Evolutionary conservation across 2,888 invertebrate genomes (phyloP).

Genomic region (Theretra japonica): DNA sequence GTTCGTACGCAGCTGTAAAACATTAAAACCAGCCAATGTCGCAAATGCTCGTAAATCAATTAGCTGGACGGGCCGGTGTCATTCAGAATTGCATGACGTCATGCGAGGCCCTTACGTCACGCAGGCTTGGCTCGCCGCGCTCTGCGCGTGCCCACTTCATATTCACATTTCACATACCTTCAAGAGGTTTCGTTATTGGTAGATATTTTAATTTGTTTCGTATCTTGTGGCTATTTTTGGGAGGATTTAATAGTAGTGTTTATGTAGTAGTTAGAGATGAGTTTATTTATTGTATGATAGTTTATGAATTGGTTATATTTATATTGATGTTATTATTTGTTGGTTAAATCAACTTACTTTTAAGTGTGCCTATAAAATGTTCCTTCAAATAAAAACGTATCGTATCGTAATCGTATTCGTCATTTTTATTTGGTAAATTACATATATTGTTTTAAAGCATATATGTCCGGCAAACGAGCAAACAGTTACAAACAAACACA

Average conservation of each 20-base stretch:
- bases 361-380: too few species aligned
- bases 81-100: constrained; percentile 28
- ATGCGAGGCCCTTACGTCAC: constrained; percentile 21
- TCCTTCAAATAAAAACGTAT: too few species aligned
- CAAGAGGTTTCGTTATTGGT: not conserved
- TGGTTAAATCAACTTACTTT: not conserved
- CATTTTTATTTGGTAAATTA: too few species aligned
- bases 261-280: not conserved
- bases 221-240: not conserved
- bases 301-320: too few species aligned
- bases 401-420: too few species aligned
- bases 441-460: too few species aligned
- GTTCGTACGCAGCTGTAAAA: constrained; percentile 30
- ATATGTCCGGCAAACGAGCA: too few species aligned
- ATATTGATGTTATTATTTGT: not conserved
- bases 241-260: not conserved
- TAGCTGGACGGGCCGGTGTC: constrained; percentile 30
- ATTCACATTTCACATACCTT: constrained; percentile 14
- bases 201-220: constrained; percentile 23
- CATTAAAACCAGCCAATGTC: constrained; percentile 35
- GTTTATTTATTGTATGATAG: not conserved
- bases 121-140: constrained; percentile 20
- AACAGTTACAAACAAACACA: too few species aligned
- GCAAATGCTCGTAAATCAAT: constrained; percentile 43
- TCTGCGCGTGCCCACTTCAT: constrained; percentile 21